Conservation (phyloP, 1,140 invertebrate genomes). For the Philotrypesis tridentata region DNA sequence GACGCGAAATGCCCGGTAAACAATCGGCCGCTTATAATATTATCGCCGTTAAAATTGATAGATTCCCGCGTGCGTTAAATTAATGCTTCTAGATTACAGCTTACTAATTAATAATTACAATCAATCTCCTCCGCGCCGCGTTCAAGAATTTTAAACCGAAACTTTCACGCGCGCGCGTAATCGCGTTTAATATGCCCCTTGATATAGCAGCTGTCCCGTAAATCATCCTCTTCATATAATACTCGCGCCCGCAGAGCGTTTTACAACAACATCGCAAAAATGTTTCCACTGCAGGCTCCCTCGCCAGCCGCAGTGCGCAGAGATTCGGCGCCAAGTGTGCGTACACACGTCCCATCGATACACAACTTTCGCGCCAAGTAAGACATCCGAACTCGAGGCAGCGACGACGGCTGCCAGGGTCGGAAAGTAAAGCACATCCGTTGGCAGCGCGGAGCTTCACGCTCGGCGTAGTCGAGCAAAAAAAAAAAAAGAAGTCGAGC, state of each 20-base stretch:
- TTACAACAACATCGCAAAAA: too few relatives aligned
- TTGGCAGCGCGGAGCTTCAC: background rate
- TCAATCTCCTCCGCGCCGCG: too few relatives aligned
- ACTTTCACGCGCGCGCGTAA: background rate
- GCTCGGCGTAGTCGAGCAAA: background rate
- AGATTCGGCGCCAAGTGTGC: too few relatives aligned
- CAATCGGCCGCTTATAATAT: background rate
- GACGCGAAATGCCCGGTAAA: background rate
- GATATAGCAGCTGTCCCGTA: background rate
- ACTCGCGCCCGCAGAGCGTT: too few relatives aligned
- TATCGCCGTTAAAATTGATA: too few relatives aligned
- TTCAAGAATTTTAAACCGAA: background rate
- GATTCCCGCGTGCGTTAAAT: too few relatives aligned
- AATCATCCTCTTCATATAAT: background rate
- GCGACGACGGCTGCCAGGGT: background rate
- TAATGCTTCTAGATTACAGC: too few relatives aligned
- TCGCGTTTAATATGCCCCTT: background rate
- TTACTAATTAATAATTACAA: too few relatives aligned
- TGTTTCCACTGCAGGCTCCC: too few relatives aligned
- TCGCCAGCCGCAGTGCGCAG: too few relatives aligned
- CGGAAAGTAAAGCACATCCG: background rate
- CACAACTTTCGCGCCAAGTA: background rate
- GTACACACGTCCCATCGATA: background rate
- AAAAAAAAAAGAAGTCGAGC: background rate
- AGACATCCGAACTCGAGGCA: background rate